These are phyloP conservation scores for Ranitomeya imitator DNA, from an alignment of 2,113 vertebrate species.

Conservation along the genomic window DNA sequence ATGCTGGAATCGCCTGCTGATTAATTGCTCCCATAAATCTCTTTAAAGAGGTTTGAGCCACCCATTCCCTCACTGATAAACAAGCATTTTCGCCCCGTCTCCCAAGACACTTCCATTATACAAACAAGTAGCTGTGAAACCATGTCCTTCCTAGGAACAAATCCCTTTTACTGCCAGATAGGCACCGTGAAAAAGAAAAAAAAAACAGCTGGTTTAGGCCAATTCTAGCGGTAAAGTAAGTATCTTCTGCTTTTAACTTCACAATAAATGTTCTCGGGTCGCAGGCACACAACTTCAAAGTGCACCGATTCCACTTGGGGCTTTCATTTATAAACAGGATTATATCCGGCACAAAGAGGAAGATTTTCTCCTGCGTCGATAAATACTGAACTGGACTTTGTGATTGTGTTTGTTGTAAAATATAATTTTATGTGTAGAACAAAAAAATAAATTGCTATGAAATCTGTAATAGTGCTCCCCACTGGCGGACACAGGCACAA, in stretches of 20 bases:
- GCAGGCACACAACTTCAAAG: not conserved
- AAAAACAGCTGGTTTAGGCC: constrained; percentile 24
- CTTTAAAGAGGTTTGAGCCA: constrained; percentile 69
- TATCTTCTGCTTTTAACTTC: constrained; percentile 24
- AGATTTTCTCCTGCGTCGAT: not conserved
- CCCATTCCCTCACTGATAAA: constrained; percentile 72
- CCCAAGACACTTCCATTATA: constrained; percentile 65
- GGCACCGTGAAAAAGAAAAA: not conserved
- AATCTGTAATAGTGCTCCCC: too few species aligned
- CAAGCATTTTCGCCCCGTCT: constrained; percentile 64
- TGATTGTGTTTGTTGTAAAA: not conserved
- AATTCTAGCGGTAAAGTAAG: constrained; percentile 13
- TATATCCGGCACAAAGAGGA: not conserved
- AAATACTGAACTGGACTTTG: not conserved
- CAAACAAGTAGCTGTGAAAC: constrained; percentile 45
- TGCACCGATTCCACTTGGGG: not conserved
- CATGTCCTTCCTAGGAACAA: constrained; percentile 4
- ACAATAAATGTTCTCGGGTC: constrained; percentile 16
- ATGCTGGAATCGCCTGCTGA: constrained; percentile 63
- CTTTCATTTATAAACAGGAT: constrained; percentile 17
- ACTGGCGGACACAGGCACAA: too few species aligned
- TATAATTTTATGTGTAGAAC: not conserved
- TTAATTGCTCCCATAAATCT: constrained; percentile 73
- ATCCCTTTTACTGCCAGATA: not conserved
- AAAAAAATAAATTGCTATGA: too few species aligned